Percentiles rank a stretch among this genome's conserved stretches.
Conservation (phyloP, 1,140 invertebrate genomes). For the Phthorimaea operculella region DNA sequence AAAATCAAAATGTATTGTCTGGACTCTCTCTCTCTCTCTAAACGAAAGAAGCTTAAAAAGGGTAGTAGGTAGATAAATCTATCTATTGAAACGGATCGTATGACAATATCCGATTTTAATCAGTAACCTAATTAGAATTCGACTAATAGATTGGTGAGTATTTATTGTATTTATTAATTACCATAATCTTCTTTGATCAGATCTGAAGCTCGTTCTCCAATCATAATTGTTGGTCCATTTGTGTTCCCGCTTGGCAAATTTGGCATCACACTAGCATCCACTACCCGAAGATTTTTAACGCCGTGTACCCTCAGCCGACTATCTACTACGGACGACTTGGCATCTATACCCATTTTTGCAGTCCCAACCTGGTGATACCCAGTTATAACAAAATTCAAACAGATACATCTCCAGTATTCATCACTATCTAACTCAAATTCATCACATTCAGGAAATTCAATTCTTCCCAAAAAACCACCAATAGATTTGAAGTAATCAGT, state of each 20-base stretch:
- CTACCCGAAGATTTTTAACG: slow-evolving; percentile 73
- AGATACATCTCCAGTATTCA: slow-evolving; percentile 74
- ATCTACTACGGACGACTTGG: slow-evolving; percentile 73
- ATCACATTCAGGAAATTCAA: slow-evolving; percentile 58
- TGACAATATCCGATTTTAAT: too few relatives aligned
- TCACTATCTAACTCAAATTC: slow-evolving; percentile 58
- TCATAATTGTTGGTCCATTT: slow-evolving; percentile 81
- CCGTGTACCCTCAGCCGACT: slow-evolving; percentile 75
- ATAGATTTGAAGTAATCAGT: slow-evolving; percentile 55
- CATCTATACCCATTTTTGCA: slow-evolving; percentile 77
- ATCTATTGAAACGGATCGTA: too few relatives aligned
- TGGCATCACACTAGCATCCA: slow-evolving; percentile 84
- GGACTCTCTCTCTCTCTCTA: too few relatives aligned
- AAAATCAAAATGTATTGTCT: too few relatives aligned
- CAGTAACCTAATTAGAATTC: too few relatives aligned
- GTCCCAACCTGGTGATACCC: slow-evolving; percentile 80
- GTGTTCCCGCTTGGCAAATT: slow-evolving; percentile 77
- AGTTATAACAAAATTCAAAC: slow-evolving; percentile 70
- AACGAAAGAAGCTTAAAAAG: too few relatives aligned
- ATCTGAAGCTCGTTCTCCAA: slow-evolving; percentile 80
- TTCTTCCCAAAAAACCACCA: slow-evolving; percentile 47
- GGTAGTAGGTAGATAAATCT: too few relatives aligned
- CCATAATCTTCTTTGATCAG: slow-evolving; percentile 72
- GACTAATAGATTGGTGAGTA: too few relatives aligned
- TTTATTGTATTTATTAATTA: background rate